Evolutionary conservation across 2,888 invertebrate species (phyloP).

Genomic region (Ptycholaimellus sp.): DNA sequence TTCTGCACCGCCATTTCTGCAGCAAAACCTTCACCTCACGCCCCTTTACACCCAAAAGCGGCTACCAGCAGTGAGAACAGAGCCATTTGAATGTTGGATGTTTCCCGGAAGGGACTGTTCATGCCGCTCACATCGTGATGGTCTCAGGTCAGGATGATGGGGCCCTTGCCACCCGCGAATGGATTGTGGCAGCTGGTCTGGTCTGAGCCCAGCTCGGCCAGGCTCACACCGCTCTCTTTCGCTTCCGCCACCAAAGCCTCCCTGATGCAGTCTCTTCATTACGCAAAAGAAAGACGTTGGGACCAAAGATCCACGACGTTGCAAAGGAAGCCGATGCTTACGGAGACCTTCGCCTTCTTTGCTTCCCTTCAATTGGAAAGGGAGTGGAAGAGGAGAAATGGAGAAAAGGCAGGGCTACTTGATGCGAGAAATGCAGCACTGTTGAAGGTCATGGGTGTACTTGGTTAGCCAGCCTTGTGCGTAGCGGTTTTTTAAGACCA

Average conservation of each 20-base stretch:
- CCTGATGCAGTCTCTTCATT: constrained; percentile 22
- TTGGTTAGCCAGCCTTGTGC: too few relatives aligned
- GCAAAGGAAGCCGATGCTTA: constrained; percentile 38
- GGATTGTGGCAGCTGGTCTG: constrained; percentile 41
- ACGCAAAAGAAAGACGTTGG: neutral
- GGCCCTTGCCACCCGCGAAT: constrained; percentile 37
- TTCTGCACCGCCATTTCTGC: constrained; percentile 40
- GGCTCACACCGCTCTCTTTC: constrained; percentile 32
- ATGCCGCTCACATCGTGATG: constrained; percentile 42
- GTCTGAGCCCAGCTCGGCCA: constrained; percentile 39
- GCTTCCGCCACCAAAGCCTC: constrained; percentile 33
- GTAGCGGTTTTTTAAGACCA: too few relatives aligned
- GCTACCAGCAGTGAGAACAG: constrained; percentile 38
- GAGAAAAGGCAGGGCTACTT: too few relatives aligned
- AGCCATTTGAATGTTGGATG: constrained; percentile 40
- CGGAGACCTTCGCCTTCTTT: constrained; percentile 24
- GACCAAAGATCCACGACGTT: constrained; percentile 37
- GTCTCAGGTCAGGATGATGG: constrained; percentile 38
- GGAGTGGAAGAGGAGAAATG: too few relatives aligned
- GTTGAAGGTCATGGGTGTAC: too few relatives aligned
- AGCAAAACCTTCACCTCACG: too few relatives aligned
- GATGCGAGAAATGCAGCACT: too few relatives aligned
- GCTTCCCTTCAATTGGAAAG: too few relatives aligned
- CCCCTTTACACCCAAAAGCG: too few relatives aligned
- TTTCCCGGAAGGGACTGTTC: constrained; percentile 40